Percentiles rank a stretch among this genome's conserved stretches.
phyloP scores from a whole-genome alignment of 2,888 invertebrate species.

The Rhingia rostrata region DNA sequence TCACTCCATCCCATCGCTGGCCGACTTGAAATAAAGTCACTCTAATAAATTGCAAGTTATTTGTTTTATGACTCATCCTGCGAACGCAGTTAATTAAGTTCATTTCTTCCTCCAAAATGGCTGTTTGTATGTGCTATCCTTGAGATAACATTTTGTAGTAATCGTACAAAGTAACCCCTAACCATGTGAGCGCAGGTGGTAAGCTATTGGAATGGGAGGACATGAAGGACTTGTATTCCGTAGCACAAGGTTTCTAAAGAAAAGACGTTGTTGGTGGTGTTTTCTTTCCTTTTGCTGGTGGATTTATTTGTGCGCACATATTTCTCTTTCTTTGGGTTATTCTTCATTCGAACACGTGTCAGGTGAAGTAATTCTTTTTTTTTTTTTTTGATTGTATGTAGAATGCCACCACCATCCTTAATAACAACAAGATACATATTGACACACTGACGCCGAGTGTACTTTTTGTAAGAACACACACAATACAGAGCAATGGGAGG shows the following conservation, averaged over 20 bases:
- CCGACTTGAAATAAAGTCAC: slow-evolving; percentile 13
- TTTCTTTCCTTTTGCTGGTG: no score
- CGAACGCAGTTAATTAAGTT: background rate
- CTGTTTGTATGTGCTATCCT: background rate
- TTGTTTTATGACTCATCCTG: slow-evolving; percentile 30
- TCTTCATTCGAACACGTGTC: no score
- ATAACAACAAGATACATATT: no score
- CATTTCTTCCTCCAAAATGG: background rate
- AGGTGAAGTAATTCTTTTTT: no score
- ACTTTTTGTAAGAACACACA: no score
- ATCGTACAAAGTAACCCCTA: background rate
- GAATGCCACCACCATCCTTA: no score
- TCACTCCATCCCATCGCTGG: background rate
- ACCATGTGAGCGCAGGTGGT: background rate
- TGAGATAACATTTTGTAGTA: background rate
- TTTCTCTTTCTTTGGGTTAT: no score
- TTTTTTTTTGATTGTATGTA: no score
- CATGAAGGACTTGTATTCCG: background rate
- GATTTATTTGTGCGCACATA: background rate
- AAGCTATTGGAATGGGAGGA: background rate
- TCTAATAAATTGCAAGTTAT: slow-evolving; percentile 22
- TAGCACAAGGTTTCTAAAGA: background rate
- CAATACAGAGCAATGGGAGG: no score
- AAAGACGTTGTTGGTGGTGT: no score
- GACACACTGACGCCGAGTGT: no score